Conservation (phyloP, 2,113 vertebrate species). For the Galbula dea region DNA sequence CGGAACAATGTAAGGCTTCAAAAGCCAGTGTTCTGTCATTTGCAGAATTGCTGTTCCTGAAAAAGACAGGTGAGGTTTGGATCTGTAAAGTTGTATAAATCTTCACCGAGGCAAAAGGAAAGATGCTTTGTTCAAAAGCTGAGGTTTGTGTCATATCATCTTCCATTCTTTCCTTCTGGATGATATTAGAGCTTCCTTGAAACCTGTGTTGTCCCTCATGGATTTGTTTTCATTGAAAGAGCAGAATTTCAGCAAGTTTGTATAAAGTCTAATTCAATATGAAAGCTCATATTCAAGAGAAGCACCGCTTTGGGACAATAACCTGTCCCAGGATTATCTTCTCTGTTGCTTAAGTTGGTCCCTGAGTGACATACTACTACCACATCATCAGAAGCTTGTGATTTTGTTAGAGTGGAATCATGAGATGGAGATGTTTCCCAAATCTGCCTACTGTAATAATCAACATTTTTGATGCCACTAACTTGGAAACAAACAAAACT, state of each 20-base stretch:
- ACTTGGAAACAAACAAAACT: not conserved
- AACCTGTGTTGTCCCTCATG: not conserved
- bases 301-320: not conserved
- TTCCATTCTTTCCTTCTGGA: not conserved
- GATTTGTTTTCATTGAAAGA: not conserved
- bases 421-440: not conserved
- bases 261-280: not conserved
- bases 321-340: not conserved
- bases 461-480: not conserved
- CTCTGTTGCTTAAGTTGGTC: not conserved
- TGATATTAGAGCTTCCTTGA: not conserved
- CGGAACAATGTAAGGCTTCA: slow-evolving; percentile 11
- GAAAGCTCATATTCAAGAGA: not conserved
- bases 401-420: not conserved
- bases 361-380: not conserved
- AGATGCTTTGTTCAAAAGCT: not conserved
- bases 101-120: not conserved
- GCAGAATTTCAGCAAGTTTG: not conserved
- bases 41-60: not conserved
- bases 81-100: not conserved
- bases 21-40: not conserved
- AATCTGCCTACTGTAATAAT: not conserved
- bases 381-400: not conserved
- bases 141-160: not conserved
- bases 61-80: not conserved